Conservation (phyloP, 2,797 vertebrate genomes). For the Tapera naevia region DNA sequence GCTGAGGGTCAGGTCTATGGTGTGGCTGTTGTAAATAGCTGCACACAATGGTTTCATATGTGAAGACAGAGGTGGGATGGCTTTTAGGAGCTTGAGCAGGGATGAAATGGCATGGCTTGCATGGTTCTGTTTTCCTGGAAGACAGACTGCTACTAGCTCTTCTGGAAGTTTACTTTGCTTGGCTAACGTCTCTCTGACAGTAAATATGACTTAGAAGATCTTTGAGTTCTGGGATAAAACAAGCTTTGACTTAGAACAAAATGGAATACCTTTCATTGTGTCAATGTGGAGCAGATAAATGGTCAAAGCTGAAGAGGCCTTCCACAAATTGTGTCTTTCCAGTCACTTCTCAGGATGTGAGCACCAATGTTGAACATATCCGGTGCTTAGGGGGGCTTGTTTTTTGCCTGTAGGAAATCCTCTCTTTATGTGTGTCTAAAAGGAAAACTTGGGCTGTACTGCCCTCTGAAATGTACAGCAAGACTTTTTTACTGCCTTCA, state of each 20-base stretch:
- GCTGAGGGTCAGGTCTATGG: not conserved
- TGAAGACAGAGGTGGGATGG: not conserved
- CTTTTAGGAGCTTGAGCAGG: not conserved
- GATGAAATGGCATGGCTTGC: not conserved
- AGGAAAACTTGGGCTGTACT: not conserved
- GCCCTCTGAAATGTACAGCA: slow-evolving; percentile 20
- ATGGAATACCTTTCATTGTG: not conserved
- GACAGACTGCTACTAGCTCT: not conserved
- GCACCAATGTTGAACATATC: not conserved
- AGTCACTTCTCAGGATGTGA: not conserved
- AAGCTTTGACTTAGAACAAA: not conserved
- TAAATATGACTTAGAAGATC: not conserved
- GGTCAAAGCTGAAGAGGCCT: not conserved
- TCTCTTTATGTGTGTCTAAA: slow-evolving; percentile 36
- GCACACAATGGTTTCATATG: not conserved
- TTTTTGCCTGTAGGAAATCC: not conserved
- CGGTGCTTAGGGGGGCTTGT: not conserved
- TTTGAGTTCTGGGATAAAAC: not conserved
- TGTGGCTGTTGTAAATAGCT: not conserved
- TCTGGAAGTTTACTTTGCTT: not conserved
- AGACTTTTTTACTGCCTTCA: not conserved
- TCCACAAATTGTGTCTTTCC: not conserved
- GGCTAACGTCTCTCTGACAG: not conserved
- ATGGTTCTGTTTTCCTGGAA: not conserved
- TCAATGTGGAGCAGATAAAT: not conserved